Base-by-base conservation (phyloP, 2,888 invertebrate genomes). In the Tryphoninae sp. region DNA sequence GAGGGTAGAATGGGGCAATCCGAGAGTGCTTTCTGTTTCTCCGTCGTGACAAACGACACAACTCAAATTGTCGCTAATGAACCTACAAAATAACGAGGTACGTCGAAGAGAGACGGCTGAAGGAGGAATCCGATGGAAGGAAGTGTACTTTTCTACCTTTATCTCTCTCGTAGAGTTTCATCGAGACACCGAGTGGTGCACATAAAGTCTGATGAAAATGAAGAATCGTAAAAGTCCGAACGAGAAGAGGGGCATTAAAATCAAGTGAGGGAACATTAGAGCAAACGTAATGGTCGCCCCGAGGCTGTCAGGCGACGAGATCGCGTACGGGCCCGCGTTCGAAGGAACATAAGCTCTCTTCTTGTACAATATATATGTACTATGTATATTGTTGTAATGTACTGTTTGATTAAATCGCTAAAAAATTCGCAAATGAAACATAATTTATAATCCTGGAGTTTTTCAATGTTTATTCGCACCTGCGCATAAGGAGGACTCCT, bases 171-270 rank as follows among this genome's bases (percentile, higher is more conserved):
- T 23, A 23, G 45, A 49, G 42, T 75, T 51, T 42, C 45, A 51
- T 2, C 33, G 61, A 49, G 7, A 51, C 82, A 80, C 75, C 78
- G 74, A 78, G 72, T 80, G 80, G 75, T 76, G 72, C 79, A 75
- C 84, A 82, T 88, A 88, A 89, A 86, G 85, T 81, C 85, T 87
- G 85, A 88, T 88, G 88, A 87, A 87, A 88, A 87, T 85, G 88
- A 88, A 87, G 87, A 88, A 88, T 88, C 89, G 86, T 90, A 88
- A 89, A 89, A 84, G 86, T 84, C 64, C 72, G 84, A 81, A 85
- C 83, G 81, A 62, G 80, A 75, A 82, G 86, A 87, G 85, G 83
- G 84, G 85, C 86, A 88, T 86, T 89, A 89, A 89, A 89, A 89
- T 89, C 87, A 88, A 86, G 84, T 84, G 85, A 85, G 74, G 84